Conservation (phyloP, 2,113 vertebrate species). For the Antennarius striatus region DNA sequence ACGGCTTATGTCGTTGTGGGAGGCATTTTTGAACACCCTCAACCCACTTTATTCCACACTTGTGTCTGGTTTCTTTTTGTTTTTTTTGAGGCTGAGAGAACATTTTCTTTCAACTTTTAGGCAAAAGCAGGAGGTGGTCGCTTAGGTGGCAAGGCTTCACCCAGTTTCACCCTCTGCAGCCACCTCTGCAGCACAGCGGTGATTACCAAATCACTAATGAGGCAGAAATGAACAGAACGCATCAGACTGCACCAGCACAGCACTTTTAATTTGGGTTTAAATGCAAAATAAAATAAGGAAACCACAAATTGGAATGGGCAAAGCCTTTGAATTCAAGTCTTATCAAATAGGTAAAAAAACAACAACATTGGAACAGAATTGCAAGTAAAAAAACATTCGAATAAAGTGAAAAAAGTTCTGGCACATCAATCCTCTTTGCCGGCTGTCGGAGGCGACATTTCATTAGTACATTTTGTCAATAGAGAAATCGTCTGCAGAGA, state of each 20-base stretch:
- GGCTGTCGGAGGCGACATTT: conserved; percentile 92
- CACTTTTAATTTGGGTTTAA: background rate
- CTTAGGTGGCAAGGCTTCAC: conserved; percentile 3
- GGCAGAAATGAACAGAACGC: conserved; percentile 24
- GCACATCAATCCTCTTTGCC: conserved; percentile 86
- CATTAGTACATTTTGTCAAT: conserved; percentile 94
- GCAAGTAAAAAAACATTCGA: conserved; percentile 79
- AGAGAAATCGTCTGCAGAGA: conserved; percentile 84
- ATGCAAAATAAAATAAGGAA: no score
- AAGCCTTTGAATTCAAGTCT: conserved; percentile 46
- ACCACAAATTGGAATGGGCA: conserved; percentile 37
- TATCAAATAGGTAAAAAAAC: conserved; percentile 46
- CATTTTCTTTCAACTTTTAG: conserved; percentile 38
- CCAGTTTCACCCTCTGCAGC: conserved; percentile 7
- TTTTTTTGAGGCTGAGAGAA: conserved; percentile 16
- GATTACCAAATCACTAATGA: conserved; percentile 31
- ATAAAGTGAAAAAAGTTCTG: conserved; percentile 88
- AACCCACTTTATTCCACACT: conserved; percentile 8
- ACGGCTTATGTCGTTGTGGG: conserved; percentile 5
- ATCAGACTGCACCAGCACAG: conserved; percentile 4
- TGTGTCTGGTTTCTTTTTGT: conserved; percentile 9
- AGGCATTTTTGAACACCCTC: conserved; percentile 44
- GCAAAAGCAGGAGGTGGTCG: conserved; percentile 8
- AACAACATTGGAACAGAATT: conserved; percentile 41
- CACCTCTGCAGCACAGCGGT: conserved; percentile 22